Percentiles rank a stretch among this genome's conserved stretches.
These are phyloP conservation scores for Leucosticte australis DNA, from an alignment of 2,113 vertebrate genomes.

Conservation along the genomic window DNA sequence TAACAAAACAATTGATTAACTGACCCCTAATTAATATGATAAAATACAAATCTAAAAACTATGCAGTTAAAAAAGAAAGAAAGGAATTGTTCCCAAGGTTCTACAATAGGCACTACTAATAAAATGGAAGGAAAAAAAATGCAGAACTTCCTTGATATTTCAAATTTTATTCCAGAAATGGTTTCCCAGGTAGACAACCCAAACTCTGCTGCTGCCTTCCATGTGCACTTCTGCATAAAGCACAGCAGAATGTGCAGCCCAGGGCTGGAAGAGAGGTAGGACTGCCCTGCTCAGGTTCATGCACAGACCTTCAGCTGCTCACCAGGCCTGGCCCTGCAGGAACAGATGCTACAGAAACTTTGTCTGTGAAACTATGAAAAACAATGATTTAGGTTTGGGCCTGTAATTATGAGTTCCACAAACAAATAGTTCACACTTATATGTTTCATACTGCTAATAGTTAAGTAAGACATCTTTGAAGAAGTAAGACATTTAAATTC, in stretches of 20 bases:
- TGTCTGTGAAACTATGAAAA: not conserved
- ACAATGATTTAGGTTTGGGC: not conserved
- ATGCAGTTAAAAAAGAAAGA: not conserved
- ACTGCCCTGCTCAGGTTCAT: not conserved
- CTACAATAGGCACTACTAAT: not conserved
- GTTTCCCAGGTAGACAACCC: not conserved
- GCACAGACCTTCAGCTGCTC: not conserved
- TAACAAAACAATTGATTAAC: not conserved
- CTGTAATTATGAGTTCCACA: not conserved
- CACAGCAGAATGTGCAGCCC: not conserved
- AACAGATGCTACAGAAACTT: not conserved
- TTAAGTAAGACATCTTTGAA: not conserved
- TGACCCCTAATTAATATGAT: not conserved
- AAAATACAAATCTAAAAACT: not conserved
- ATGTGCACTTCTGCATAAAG: fast-evolving
- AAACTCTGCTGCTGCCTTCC: not conserved
- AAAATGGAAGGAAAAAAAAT: not conserved
- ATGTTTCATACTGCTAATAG: not conserved
- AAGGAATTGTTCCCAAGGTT: not conserved
- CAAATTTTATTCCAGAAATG: not conserved
- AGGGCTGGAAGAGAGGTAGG: not conserved
- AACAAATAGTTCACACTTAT: not conserved
- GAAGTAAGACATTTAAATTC: not conserved
- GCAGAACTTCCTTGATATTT: not conserved
- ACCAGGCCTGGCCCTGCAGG: not conserved